phyloP scores from a whole-genome alignment of 2,113 vertebrate genomes.

The Pluvianellus socialis region DNA sequence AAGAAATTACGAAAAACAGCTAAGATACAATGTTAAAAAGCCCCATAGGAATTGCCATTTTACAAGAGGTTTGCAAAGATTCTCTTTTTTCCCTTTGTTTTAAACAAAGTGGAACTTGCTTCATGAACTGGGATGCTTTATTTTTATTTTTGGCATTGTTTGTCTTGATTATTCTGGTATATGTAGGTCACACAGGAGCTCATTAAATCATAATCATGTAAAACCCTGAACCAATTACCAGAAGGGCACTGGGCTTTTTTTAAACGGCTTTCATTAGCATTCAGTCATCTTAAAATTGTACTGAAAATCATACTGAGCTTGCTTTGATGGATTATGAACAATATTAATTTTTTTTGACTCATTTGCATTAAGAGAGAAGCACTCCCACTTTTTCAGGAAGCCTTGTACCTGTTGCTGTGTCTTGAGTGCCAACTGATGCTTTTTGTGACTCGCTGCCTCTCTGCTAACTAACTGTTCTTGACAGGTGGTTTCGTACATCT shows the following conservation, averaged over 20 bases:
- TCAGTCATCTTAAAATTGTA: not conserved
- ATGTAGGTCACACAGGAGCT: conserved; percentile 34
- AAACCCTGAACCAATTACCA: not conserved
- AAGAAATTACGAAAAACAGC: not conserved
- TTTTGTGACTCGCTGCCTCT: conserved; percentile 8
- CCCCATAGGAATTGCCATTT: not conserved
- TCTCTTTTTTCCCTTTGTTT: not conserved
- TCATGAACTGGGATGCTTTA: not conserved
- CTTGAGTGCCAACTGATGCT: not conserved
- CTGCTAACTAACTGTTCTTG: conserved; percentile 53
- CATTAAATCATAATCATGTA: conserved; percentile 20
- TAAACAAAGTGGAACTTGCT: not conserved
- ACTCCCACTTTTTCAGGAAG: not conserved
- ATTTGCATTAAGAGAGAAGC: not conserved
- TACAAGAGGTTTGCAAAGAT: not conserved
- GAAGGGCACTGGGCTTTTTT: not conserved
- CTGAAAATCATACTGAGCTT: not conserved
- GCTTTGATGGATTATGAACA: not conserved
- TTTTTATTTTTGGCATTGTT: not conserved
- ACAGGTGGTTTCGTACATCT: conserved; percentile 89
- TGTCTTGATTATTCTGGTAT: conserved; percentile 28
- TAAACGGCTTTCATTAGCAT: not conserved
- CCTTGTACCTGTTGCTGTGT: not conserved
- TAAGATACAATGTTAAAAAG: not conserved
- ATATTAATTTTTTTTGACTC: not conserved